Percentiles rank a stretch among this genome's conserved stretches.
Evolutionary conservation across 2,888 invertebrate genomes (phyloP).

Genomic region (Alloplasta piceator): DNA sequence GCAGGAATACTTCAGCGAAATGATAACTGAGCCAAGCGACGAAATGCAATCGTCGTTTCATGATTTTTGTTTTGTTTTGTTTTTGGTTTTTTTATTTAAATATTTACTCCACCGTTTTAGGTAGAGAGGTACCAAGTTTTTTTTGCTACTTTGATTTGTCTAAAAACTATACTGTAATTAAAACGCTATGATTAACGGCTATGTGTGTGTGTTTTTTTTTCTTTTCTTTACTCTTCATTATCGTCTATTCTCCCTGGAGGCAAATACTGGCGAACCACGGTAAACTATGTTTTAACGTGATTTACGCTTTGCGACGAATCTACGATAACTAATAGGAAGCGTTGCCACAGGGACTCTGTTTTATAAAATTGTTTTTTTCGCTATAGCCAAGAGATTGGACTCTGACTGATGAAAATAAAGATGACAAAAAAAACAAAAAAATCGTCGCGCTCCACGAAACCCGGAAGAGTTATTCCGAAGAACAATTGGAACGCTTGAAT

Average conservation of each 20-base stretch:
- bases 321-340: slow-evolving; percentile 62
- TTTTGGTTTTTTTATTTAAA: background rate
- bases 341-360: slow-evolving; percentile 24
- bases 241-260: slow-evolving; percentile 60
- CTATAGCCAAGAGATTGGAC: slow-evolving; percentile 49
- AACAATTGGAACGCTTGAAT: too few relatives aligned
- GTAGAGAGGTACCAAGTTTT: slow-evolving; percentile 43
- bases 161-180: slow-evolving; percentile 20
- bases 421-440: too few relatives aligned
- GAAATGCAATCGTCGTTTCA: background rate
- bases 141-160: slow-evolving; percentile 37
- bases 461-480: too few relatives aligned
- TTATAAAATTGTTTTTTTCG: background rate
- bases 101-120: background rate
- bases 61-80: background rate
- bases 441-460: too few relatives aligned
- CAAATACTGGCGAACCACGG: slow-evolving; percentile 62
- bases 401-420: slow-evolving; percentile 4
- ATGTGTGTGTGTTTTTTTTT: slow-evolving; percentile 18
- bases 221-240: slow-evolving; percentile 26
- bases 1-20: slow-evolving; percentile 44
- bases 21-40: background rate
- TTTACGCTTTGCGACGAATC: slow-evolving; percentile 43
- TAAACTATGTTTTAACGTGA: slow-evolving; percentile 48
- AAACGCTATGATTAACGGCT: slow-evolving; percentile 38